Percentiles rank a stretch among this genome's conserved stretches.
These are phyloP conservation scores for Zootermopsis nevadensis DNA, from an alignment of 2,888 invertebrate genomes.

Conservation along the genomic window DNA sequence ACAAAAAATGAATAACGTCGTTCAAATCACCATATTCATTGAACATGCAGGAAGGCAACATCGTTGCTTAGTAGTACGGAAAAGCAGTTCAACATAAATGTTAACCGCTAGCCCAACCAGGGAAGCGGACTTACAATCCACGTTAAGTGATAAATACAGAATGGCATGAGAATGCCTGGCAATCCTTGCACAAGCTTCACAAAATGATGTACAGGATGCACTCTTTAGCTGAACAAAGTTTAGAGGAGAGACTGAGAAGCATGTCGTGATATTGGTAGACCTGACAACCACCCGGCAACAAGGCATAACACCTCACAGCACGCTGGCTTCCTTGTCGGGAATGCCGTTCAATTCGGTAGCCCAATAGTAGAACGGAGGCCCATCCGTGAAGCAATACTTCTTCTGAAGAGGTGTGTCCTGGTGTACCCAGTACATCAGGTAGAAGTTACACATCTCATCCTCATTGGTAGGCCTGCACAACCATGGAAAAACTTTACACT, in stretches of 20 bases:
- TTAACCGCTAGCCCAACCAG: no score
- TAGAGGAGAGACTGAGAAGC: not conserved
- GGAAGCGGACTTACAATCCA: no score
- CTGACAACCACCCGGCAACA: not conserved
- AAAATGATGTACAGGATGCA: no score
- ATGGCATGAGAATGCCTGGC: no score
- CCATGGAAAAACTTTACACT: not conserved
- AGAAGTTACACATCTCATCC: constrained; percentile 97
- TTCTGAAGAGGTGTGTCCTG: constrained; percentile 77
- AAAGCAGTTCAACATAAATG: no score
- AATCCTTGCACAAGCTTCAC: no score
- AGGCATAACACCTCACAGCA: constrained; percentile 57
- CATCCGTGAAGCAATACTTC: constrained; percentile 86
- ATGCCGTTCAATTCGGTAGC: constrained; percentile 77
- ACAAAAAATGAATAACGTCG: no score
- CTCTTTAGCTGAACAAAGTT: no score
- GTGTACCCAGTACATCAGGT: constrained; percentile 92
- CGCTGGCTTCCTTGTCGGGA: constrained; percentile 78
- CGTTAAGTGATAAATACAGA: no score
- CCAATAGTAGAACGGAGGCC: constrained; percentile 91
- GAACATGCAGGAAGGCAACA: no score
- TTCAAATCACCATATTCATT: no score
- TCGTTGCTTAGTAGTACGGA: no score
- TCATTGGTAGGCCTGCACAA: constrained; percentile 78
- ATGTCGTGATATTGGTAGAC: not conserved